Evolutionary conservation across 2,888 invertebrate genomes (phyloP).

Genomic region (Mellilla xanthometata): DNA sequence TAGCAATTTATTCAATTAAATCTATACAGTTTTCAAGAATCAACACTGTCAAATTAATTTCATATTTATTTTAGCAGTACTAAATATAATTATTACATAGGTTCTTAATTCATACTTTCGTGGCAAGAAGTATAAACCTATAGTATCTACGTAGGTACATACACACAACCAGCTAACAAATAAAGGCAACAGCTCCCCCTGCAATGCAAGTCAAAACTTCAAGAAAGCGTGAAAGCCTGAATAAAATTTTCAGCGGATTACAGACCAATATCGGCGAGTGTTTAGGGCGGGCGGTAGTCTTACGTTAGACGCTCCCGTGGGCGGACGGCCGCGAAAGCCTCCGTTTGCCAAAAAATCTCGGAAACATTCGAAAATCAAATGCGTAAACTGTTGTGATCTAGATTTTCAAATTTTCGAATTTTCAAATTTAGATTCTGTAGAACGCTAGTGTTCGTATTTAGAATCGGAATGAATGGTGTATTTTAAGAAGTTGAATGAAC

Average conservation of each 20-base stretch:
- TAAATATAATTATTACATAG: too few species aligned
- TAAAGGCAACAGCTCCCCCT: slow-evolving; percentile 10
- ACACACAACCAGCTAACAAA: too few species aligned
- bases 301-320: slow-evolving; percentile 46
- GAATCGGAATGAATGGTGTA: slow-evolving; percentile 27
- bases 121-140: too few species aligned
- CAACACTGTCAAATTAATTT: too few species aligned
- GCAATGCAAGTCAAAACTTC: slow-evolving; percentile 26
- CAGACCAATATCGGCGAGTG: slow-evolving; percentile 10
- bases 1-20: too few species aligned
- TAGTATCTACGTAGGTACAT: too few species aligned
- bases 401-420: slow-evolving; percentile 5
- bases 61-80: too few species aligned
- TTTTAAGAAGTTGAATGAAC: slow-evolving; percentile 39
- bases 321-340: slow-evolving; percentile 55
- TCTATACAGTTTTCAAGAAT: too few species aligned
- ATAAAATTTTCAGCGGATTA: slow-evolving; percentile 41
- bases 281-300: slow-evolving; percentile 64
- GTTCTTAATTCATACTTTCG: too few species aligned
- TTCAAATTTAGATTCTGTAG: not conserved
- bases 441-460: slow-evolving; percentile 18
- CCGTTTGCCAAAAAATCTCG: slow-evolving; percentile 1
- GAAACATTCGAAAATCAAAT: slow-evolving; percentile 14
- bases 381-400: slow-evolving; percentile 36
- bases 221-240: slow-evolving; percentile 31